A percentile compares a stretch with the other conserved stretches of the same genome.
Evolutionary conservation across 2,888 invertebrate genomes (phyloP).

Genomic region (Apamea anceps): DNA sequence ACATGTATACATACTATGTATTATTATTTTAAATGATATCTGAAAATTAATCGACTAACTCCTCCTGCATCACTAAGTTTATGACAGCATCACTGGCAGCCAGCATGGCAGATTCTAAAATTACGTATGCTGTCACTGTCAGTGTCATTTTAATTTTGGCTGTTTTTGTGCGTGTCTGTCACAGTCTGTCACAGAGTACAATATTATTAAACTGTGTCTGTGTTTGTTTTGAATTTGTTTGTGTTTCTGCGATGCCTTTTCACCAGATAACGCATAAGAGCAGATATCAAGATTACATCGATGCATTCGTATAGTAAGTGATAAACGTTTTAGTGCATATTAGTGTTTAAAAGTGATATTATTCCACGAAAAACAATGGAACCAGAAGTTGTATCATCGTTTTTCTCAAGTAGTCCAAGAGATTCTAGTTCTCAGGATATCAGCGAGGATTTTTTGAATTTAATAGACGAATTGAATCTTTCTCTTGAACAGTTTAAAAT

Average conservation of each 20-base stretch:
- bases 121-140: neutral
- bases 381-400: conserved; percentile 79
- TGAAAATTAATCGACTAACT: neutral
- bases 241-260: conserved; percentile 1
- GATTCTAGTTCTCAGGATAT: conserved; percentile 59
- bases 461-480: conserved; percentile 83
- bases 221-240: conserved; percentile 28
- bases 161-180: neutral
- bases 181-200: no score
- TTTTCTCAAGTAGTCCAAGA: conserved; percentile 69
- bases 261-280: neutral
- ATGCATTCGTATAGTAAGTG: conserved; percentile 35
- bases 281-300: neutral
- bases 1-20: no score
- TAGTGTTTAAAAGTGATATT: conserved; percentile 1
- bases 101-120: neutral
- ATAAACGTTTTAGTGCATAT: neutral
- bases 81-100: neutral
- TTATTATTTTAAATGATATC: no score
- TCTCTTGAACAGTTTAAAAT: conserved; percentile 86
- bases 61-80: neutral
- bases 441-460: conserved; percentile 77
- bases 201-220: no score
- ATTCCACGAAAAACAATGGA: conserved; percentile 64
- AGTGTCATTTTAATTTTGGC: neutral